Base-by-base conservation (phyloP, 1,140 invertebrate species). In the Leptoteleia sp. region DNA sequence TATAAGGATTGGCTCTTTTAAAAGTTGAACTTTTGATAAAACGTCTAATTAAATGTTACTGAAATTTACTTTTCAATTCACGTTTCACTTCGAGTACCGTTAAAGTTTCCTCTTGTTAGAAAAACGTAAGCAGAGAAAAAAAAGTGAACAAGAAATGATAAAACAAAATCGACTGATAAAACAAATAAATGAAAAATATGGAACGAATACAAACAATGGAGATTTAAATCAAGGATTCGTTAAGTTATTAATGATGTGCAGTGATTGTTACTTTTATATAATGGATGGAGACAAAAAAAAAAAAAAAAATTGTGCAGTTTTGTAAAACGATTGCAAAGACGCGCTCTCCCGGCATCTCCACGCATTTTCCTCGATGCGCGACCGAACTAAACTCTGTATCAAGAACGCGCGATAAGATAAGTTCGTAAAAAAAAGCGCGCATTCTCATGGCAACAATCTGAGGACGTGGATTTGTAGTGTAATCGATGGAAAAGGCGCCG, bases 381-480 rank as follows among this genome's bases (percentile, higher is more conserved):
- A 65, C 70, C 71, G 80, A 81, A 79, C 80, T 81, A 78, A 79
- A 85, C 81, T 85, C 82, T 84, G 81, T 86, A 87, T 87, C 85
- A 86, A 85, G 81, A 82, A 81, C 84, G 68, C 40, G 79, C 43
- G 85, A 88, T 88, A 88, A 88, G 86, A 88, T 88, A 88, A 83
- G 79, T 59, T n/a, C 29, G 61, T 35, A 82, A n/a, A n/a, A 82
- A 82, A 85, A 87, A 84, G 81, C 80, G 80, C 50, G 78, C 72
- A 83, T 84, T 87, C 86, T 87, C 85, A 85, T 88, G 83, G 84
- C 87, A 88, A 88, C 86, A 88, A 88, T 87, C 85, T 86, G 77
- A 83, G 82, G 78, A 84, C 62, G 76, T 55, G 50, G 81, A 83
- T 86, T 84, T 87, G 78, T 67, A 62, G 59, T 54, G 67, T 81